phyloP scores from a whole-genome alignment of 2,113 vertebrate species.

The Mirounga angustirostris region DNA sequence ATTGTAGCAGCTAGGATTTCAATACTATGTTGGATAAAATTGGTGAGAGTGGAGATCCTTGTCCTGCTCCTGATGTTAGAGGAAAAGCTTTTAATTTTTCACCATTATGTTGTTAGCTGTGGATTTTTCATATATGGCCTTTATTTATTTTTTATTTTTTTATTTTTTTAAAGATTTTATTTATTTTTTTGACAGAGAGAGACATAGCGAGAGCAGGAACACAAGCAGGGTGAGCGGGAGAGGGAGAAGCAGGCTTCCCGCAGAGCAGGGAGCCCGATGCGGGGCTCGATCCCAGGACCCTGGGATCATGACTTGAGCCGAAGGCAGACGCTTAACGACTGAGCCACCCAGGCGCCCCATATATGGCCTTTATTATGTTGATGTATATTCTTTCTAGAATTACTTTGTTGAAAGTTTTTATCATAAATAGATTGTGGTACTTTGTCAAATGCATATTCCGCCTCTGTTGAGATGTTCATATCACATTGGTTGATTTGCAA shows the following conservation, averaged over 20 bases:
- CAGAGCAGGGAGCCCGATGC: too few species aligned
- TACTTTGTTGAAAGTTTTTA: not conserved
- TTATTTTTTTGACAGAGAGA: too few species aligned
- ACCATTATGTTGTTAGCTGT: not conserved
- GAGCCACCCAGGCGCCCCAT: too few species aligned
- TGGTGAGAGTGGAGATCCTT: not conserved
- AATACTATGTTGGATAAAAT: not conserved
- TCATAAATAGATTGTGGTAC: not conserved
- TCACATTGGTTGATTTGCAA: not conserved
- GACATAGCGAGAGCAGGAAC: too few species aligned
- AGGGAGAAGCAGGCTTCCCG: too few species aligned
- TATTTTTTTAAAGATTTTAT: too few species aligned
- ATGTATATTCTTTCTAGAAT: not conserved
- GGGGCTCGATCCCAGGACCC: too few species aligned
- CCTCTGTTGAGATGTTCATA: not conserved
- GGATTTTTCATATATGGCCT: not conserved
- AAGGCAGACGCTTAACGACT: too few species aligned
- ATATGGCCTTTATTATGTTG: not conserved
- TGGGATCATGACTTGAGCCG: too few species aligned
- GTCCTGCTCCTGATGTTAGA: not conserved
- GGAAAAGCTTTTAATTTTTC: not conserved
- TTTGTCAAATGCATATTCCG: not conserved
- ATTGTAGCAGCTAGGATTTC: not conserved
- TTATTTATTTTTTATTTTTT: not conserved
- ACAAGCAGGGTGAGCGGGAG: too few species aligned